phyloP scores from a whole-genome alignment of 2,888 invertebrate species.

The Siphonodentalium dalli region DNA sequence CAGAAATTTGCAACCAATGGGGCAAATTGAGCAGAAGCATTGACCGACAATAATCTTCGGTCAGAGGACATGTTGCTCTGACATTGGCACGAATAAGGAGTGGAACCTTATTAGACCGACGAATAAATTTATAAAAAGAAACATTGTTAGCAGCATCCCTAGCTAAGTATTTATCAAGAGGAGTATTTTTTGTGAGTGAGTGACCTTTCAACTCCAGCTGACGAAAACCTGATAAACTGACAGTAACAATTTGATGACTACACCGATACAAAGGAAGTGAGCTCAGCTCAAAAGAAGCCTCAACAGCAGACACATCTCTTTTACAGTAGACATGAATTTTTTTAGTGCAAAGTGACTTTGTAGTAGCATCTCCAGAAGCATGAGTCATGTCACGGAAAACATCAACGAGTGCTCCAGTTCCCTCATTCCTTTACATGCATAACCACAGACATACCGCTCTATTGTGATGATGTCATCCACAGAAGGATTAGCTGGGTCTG shows the following conservation, averaged over 20 bases:
- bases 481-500: slow-evolving; percentile 25
- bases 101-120: slow-evolving; percentile 5
- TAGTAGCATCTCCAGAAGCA: too few relatives aligned
- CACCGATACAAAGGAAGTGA: slow-evolving; percentile 27
- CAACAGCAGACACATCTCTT: too few relatives aligned
- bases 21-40: slow-evolving; percentile 30
- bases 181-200: slow-evolving; percentile 13
- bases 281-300: too few relatives aligned
- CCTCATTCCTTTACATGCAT: too few relatives aligned
- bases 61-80: slow-evolving; percentile 20
- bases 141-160: slow-evolving; percentile 3
- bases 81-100: background rate
- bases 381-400: too few relatives aligned
- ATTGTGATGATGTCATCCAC: too few relatives aligned
- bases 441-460: too few relatives aligned
- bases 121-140: slow-evolving; percentile 14
- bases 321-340: too few relatives aligned
- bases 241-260: slow-evolving; percentile 30
- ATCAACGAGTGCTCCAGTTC: too few relatives aligned
- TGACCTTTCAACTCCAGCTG: slow-evolving; percentile 13
- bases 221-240: slow-evolving; percentile 27
- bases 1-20: slow-evolving; percentile 28
- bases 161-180: slow-evolving; percentile 22
- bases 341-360: too few relatives aligned
- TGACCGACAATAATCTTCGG: too few relatives aligned